These are phyloP conservation scores for Marasmarcha lunaedactyla DNA, from an alignment of 2,888 invertebrate species.

Conservation along the genomic window DNA sequence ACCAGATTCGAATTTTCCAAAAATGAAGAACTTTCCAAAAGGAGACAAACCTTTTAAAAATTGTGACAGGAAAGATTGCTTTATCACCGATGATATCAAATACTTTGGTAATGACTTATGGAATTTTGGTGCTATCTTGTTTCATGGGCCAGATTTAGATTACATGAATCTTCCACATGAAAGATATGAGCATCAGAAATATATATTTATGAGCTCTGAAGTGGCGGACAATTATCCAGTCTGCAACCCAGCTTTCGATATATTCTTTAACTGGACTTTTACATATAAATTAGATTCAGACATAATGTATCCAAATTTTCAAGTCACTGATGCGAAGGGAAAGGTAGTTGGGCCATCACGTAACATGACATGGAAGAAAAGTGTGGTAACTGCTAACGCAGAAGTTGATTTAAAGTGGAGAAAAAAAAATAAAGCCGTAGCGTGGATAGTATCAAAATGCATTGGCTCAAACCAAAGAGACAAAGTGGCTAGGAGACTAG, in stretches of 20 bases:
- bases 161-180: slow-evolving; percentile 22
- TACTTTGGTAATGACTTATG: slow-evolving; percentile 32
- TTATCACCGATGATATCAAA: slow-evolving; percentile 31
- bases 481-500: slow-evolving; percentile 25
- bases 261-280: slow-evolving; percentile 54
- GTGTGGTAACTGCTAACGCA: slow-evolving; percentile 13
- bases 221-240: slow-evolving; percentile 47
- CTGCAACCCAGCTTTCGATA: slow-evolving; percentile 32
- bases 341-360: slow-evolving; percentile 38
- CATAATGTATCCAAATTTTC: slow-evolving; percentile 39
- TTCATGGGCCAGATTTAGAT: slow-evolving; percentile 32
- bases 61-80: slow-evolving; percentile 47
- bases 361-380: slow-evolving; percentile 20
- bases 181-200: slow-evolving; percentile 40
- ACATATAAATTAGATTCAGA: slow-evolving; percentile 55
- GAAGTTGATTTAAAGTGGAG: slow-evolving; percentile 22
- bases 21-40: slow-evolving; percentile 33
- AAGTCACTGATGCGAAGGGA: slow-evolving; percentile 29
- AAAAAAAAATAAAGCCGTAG: slow-evolving; percentile 45
- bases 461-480: slow-evolving; percentile 30
- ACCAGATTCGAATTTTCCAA: slow-evolving; percentile 23
- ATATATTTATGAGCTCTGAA: slow-evolving; percentile 49
- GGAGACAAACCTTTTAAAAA: slow-evolving; percentile 36
- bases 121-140: slow-evolving; percentile 42
- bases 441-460: slow-evolving; percentile 58